These are phyloP conservation scores for Serinus canaria DNA, from an alignment of 2,113 vertebrate genomes.

Conservation along the genomic window DNA sequence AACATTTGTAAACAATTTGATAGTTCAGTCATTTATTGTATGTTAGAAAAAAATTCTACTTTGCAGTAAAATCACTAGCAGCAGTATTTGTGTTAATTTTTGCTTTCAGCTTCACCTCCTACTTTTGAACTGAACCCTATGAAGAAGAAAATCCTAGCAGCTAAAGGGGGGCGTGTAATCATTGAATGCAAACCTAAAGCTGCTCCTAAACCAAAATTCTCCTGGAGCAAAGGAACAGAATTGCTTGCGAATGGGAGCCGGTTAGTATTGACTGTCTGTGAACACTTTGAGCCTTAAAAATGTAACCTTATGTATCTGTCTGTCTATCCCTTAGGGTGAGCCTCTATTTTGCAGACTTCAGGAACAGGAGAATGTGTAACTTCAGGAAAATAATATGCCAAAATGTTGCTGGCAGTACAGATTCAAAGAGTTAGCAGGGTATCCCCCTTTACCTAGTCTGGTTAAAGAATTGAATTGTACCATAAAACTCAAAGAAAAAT, in stretches of 20 bases:
- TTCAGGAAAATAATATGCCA: background rate
- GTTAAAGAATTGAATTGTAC: background rate
- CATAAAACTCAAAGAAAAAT: background rate
- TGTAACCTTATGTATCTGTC: background rate
- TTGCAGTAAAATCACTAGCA: background rate
- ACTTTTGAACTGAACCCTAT: conserved; percentile 91
- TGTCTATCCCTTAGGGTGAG: background rate
- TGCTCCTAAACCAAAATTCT: conserved; percentile 87
- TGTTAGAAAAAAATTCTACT: background rate
- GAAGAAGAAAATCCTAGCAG: conserved; percentile 85
- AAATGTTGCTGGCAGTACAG: background rate
- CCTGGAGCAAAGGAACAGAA: conserved; percentile 96
- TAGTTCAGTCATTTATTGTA: background rate
- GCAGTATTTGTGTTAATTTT: background rate
- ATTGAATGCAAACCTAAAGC: conserved; percentile 93
- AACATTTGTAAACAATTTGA: background rate
- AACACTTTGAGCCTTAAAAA: background rate
- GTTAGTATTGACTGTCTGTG: conserved; percentile 68
- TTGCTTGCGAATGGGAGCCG: conserved; percentile 88
- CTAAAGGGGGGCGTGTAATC: conserved; percentile 87
- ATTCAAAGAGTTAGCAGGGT: background rate
- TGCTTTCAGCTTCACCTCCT: conserved; percentile 82
- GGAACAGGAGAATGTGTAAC: background rate
- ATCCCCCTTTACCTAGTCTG: background rate
- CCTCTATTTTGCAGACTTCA: background rate